Evolutionary conservation across 1,140 invertebrate genomes (phyloP).

Genomic region (Teleopsis dalmanni): DNA sequence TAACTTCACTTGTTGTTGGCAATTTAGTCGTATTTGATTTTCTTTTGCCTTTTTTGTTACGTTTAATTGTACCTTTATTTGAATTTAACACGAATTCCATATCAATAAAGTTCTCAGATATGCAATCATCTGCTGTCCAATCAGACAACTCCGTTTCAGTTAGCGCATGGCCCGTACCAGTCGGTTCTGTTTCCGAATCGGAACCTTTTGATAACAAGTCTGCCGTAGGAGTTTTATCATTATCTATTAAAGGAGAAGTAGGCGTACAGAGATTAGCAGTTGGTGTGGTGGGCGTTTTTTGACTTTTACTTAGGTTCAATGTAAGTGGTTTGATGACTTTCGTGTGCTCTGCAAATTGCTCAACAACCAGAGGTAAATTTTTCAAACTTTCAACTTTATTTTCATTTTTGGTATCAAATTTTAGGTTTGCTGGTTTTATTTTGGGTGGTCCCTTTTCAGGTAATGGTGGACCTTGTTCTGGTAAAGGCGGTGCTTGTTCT

Average conservation of each 20-base stretch:
- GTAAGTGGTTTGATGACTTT: conserved; percentile 34
- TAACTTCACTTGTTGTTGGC: conserved; percentile 36
- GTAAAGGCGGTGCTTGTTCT: conserved; percentile 9
- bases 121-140: conserved; percentile 70
- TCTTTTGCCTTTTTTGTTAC: conserved; percentile 43
- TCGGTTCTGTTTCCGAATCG: conserved; percentile 52
- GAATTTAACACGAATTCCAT: conserved; percentile 55
- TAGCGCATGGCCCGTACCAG: conserved; percentile 58
- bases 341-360: conserved; percentile 19
- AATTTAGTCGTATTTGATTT: conserved; percentile 20
- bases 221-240: conserved; percentile 39
- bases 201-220: conserved; percentile 25
- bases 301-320: conserved; percentile 22
- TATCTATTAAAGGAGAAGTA: conserved; percentile 21
- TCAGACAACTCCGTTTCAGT: conserved; percentile 80
- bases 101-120: conserved; percentile 64
- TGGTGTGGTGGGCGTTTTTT: conserved; percentile 28
- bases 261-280: conserved; percentile 19
- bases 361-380: conserved; percentile 36
- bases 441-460: conserved; percentile 33
- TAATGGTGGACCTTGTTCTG: conserved; percentile 17
- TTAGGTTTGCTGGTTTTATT: conserved; percentile 16
- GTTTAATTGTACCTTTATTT: conserved; percentile 47
- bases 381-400: conserved; percentile 43
- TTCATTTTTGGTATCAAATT: conserved; percentile 42